Evolutionary conservation across 2,113 vertebrate species (phyloP), one percentile per base, ranked within the genome.

Genomic region (Toxotes jaculatrix): DNA sequence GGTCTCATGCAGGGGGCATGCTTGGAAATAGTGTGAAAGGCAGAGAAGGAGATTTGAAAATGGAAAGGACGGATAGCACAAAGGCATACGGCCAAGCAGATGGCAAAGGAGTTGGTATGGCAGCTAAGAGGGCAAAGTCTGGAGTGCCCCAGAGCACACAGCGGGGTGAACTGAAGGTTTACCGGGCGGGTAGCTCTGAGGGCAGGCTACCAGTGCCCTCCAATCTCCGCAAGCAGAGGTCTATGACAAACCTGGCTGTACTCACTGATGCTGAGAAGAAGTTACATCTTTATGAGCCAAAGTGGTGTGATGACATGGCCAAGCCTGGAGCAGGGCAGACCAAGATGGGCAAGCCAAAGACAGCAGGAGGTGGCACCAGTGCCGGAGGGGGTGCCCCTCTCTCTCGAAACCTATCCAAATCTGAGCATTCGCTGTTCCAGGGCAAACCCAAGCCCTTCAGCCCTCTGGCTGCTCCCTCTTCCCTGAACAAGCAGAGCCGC

Each of bases 201-300:
- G 96, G 95, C 23, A 93, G 96, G 56, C 92, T 95, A 82, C 96
- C 96, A 4, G 94, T 96, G 55, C 70, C 95, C 59, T 96, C 97
- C 83, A 97, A 94, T 89, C 97, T 99, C 63, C 96, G 98, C 90
- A 98, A 98, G 84, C 98, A 99, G 93, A 96, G 97, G 88, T 99
- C 98, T 1, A 96, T 99, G 88, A 99, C 97, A 74, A 99, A 98
- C 94, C 96, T 99, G 75, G 97, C 97, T 17, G 96, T 99, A 61
- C 96, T 98, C 85, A 99, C 98, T 1, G 98, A 98, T 79, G 96
- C 97, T 0, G 98, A 99, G 93, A 99, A 99, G 87, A 99, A 99
- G 95, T 93, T 97, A 93, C 98, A 98, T 89, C 96, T 98, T 5
- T 98, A 96, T 23, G 97, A 98, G 86, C 97, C 97, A 53, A 96